Conservation (phyloP, 2,888 invertebrate species). For the Thalpophila matura region DNA sequence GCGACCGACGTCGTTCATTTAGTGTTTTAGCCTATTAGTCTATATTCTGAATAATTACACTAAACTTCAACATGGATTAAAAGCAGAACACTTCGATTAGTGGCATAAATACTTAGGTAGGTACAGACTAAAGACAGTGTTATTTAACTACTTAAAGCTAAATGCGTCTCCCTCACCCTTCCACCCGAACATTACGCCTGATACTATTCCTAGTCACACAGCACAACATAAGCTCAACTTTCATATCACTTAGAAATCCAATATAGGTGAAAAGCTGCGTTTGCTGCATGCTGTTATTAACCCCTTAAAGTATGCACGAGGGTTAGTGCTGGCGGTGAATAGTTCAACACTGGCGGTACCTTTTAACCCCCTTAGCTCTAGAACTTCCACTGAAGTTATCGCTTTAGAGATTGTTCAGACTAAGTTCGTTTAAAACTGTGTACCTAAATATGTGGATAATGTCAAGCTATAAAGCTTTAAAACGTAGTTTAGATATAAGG, state of each 20-base stretch:
- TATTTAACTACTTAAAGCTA: background rate
- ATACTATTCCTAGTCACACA: constrained; percentile 5
- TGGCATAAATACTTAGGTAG: too few species aligned
- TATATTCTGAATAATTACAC: too few species aligned
- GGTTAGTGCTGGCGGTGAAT: constrained; percentile 41
- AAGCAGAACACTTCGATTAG: too few species aligned
- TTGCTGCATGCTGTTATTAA: constrained; percentile 47
- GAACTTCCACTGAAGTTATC: constrained; percentile 24
- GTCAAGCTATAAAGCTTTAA: background rate
- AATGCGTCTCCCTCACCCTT: background rate
- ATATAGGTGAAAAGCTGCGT: constrained; percentile 25
- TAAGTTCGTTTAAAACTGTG: constrained; percentile 10
- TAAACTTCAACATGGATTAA: too few species aligned
- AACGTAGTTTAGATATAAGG: background rate
- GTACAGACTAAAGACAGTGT: too few species aligned
- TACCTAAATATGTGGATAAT: background rate
- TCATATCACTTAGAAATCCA: constrained; percentile 39
- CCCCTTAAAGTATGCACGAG: constrained; percentile 53
- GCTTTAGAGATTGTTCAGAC: constrained; percentile 19
- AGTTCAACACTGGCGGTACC: constrained; percentile 33
- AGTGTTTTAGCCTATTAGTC: too few species aligned
- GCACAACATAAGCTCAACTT: constrained; percentile 20
- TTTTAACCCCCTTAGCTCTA: constrained; percentile 25
- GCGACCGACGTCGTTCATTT: background rate
- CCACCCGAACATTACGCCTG: too few species aligned